These are phyloP conservation scores for Galeopsomyia nigrocyanea DNA, from an alignment of 2,888 invertebrate genomes.

Conservation along the genomic window DNA sequence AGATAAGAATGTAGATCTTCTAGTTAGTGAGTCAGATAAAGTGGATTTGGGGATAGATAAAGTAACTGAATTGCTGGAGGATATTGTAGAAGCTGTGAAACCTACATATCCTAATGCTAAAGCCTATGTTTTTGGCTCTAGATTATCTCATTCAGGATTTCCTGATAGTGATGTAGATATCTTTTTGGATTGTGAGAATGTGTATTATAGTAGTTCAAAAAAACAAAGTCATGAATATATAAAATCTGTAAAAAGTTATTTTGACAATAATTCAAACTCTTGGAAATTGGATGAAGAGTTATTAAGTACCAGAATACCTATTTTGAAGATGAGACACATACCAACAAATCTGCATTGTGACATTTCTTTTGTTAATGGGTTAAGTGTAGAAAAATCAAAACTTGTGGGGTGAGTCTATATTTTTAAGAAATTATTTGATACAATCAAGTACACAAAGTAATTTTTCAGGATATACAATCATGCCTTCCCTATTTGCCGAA, in stretches of 20 bases:
- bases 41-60: constrained; percentile 34
- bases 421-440: not conserved
- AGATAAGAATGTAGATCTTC: constrained; percentile 43
- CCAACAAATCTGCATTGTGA: constrained; percentile 72
- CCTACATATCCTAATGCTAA: constrained; percentile 55
- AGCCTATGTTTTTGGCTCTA: constrained; percentile 74
- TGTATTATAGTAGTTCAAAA: constrained; percentile 30
- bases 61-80: constrained; percentile 44
- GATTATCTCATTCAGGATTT: constrained; percentile 71
- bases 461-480: constrained; percentile 63
- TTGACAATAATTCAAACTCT: constrained; percentile 48
- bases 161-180: constrained; percentile 60
- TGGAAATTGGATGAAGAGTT: constrained; percentile 65
- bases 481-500: constrained; percentile 69
- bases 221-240: constrained; percentile 13
- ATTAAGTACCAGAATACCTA: constrained; percentile 73
- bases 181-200: constrained; percentile 60
- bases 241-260: constrained; percentile 40
- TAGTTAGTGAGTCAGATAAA: constrained; percentile 49
- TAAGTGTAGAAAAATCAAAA: constrained; percentile 74
- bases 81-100: constrained; percentile 51
- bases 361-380: constrained; percentile 73
- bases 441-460: not conserved
- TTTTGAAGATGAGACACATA: constrained; percentile 71
- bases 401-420: constrained; percentile 62